Evolutionary conservation across 2,113 vertebrate species (phyloP), one percentile per base, ranked within the genome.

Genomic region (Sprattus sprattus): DNA sequence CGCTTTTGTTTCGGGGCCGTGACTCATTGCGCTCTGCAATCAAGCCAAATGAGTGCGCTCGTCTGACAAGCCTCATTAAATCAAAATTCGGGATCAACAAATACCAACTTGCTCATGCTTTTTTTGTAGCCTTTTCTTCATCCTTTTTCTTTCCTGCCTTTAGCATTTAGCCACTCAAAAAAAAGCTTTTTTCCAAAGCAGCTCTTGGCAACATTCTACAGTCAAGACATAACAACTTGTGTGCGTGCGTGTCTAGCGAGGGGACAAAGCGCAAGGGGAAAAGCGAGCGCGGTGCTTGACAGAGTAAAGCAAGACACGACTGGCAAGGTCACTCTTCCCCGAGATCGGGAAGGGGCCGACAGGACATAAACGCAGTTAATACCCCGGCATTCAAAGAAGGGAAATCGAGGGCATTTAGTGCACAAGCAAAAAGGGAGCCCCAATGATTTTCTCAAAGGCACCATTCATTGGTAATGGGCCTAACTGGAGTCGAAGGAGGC

Each of bases 1-100:
- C 52, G 84, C 64, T 87, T 88, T 90, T 89, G 87, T 91, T 87
- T 67, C 10, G 13, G 0, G 87, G 44, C 89, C 90, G 88, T 91
- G 92, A 93, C 88, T 93, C 90, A 92, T 90, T 84, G 47, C 5
- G 82, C 57, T 87, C 81, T 82, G 81, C 89, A 89, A 91, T 39
- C 47, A 64, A 81, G 86, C 87, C 86, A 90, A 89, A 90, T 87
- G 87, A 90, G 85, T 81, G 28, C 1, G 4, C 60, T 75, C 10
- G 4, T 81, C 88, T 78, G 83, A 67, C 16, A 15, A 80, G 15
- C 81, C 15, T 86, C 87, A 89, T 89, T 75, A 32, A 75, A 32
- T 75, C 67, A 75, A 75, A 75, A 75, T 28, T 67, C 64, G 1
- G 8, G 54, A 3, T n/a, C 28, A 28, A 67, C n/a, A 75, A 75